Conservation (phyloP, 2,888 invertebrate species). For the Strigamia crassipes region DNA sequence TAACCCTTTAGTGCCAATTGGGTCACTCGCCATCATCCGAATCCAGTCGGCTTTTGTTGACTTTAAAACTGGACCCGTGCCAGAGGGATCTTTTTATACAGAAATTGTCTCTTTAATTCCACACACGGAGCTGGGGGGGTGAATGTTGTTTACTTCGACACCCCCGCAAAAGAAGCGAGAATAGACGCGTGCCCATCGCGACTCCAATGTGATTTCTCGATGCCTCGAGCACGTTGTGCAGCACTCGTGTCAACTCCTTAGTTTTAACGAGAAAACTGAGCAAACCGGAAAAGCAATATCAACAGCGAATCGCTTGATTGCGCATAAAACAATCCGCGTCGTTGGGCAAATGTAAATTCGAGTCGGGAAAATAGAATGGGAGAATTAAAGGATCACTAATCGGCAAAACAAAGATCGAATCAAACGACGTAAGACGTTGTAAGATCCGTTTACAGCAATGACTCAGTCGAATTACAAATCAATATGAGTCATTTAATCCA, state of each 20-base stretch:
- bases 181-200: neutral
- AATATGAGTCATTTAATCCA: neutral
- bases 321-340: neutral
- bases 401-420: neutral
- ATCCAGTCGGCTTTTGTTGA: neutral
- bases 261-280: conserved; percentile 10
- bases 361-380: neutral
- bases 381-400: neutral
- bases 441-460: neutral
- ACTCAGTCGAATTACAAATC: neutral
- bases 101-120: neutral
- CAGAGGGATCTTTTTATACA: neutral
- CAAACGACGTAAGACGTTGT: no score
- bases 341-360: neutral
- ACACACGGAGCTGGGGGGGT: neutral
- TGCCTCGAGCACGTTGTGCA: neutral
- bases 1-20: conserved; percentile 13
- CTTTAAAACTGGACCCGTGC: conserved; percentile 26
- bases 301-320: neutral
- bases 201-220: conserved; percentile 34
- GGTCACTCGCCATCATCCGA: neutral
- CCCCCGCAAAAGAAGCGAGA: neutral
- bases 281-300: neutral
- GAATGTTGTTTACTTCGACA: conserved; percentile 29
- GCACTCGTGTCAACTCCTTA: neutral